Conservation (phyloP, 2,113 vertebrate genomes). For the Pampusana beccarii region DNA sequence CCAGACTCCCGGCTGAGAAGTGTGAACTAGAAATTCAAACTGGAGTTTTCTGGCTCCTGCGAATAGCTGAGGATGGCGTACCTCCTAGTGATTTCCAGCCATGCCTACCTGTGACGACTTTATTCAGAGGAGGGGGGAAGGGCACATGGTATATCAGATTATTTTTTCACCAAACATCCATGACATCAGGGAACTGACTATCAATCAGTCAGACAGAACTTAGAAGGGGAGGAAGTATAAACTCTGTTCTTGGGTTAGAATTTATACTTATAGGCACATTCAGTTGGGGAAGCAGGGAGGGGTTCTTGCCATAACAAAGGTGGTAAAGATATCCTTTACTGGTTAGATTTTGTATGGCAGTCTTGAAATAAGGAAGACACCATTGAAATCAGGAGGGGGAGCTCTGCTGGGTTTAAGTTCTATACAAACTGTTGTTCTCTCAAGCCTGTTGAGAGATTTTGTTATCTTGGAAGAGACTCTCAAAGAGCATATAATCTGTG, state of each 20-base stretch:
- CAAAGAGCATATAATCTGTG: not conserved
- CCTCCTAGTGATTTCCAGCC: not conserved
- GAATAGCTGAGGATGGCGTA: not conserved
- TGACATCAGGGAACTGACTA: slow-evolving; percentile 19
- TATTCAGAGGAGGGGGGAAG: not conserved
- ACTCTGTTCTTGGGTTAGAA: slow-evolving; percentile 21
- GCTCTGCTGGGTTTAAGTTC: not conserved
- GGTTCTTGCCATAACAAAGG: slow-evolving; percentile 66
- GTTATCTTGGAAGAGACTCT: not conserved
- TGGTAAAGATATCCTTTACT: slow-evolving; percentile 45
- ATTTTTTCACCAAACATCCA: slow-evolving; percentile 29
- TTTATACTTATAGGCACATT: slow-evolving; percentile 55
- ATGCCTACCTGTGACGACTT: not conserved
- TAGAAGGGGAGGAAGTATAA: slow-evolving; percentile 50
- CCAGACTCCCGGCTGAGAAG: not conserved
- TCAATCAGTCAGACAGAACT: slow-evolving; percentile 26
- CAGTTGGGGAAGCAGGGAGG: not conserved
- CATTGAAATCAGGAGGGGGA: slow-evolving; percentile 66
- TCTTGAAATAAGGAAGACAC: slow-evolving; percentile 57
- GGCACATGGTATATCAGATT: not conserved
- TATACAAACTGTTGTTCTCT: not conserved
- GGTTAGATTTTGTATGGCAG: slow-evolving; percentile 61
- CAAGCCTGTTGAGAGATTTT: not conserved
- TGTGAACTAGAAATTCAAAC: not conserved
- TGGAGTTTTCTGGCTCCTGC: not conserved